Conservation (phyloP, 2,113 vertebrate species). For the Empidonax alnorum region DNA sequence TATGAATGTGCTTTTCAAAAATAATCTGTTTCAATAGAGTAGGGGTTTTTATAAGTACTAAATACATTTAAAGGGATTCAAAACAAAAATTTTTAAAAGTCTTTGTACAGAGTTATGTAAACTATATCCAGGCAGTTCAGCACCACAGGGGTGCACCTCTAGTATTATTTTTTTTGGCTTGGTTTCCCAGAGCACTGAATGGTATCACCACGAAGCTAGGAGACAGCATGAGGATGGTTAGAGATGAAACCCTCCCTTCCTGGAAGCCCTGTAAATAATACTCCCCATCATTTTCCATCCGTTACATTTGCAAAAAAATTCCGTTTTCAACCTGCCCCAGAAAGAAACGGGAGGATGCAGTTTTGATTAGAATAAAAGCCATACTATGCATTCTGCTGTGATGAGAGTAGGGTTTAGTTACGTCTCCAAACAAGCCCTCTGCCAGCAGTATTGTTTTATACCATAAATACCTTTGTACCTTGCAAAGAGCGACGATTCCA, state of each 20-base stretch:
- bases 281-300: neutral
- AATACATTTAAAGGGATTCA: constrained; percentile 63
- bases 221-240: constrained; percentile 19
- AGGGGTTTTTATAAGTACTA: constrained; percentile 65
- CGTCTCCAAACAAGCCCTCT: neutral
- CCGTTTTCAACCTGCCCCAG: neutral
- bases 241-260: constrained; percentile 15
- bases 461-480: constrained; percentile 16
- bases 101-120: constrained; percentile 61
- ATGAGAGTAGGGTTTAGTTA: constrained; percentile 38
- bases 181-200: constrained; percentile 31
- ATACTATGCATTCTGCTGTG: constrained; percentile 32
- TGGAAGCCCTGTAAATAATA: constrained; percentile 27
- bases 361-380: constrained; percentile 66
- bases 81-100: constrained; percentile 25
- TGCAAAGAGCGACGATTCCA: constrained; percentile 7
- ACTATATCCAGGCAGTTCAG: constrained; percentile 46
- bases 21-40: constrained; percentile 17
- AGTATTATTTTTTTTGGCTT: constrained; percentile 60
- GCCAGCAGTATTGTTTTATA: constrained; percentile 62
- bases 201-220: neutral
- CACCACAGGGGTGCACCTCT: constrained; percentile 35
- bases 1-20: constrained; percentile 63
- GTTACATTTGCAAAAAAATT: neutral
- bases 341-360: neutral